Conservation (phyloP, 2,888 invertebrate species). For the Osmoderma eremita region DNA sequence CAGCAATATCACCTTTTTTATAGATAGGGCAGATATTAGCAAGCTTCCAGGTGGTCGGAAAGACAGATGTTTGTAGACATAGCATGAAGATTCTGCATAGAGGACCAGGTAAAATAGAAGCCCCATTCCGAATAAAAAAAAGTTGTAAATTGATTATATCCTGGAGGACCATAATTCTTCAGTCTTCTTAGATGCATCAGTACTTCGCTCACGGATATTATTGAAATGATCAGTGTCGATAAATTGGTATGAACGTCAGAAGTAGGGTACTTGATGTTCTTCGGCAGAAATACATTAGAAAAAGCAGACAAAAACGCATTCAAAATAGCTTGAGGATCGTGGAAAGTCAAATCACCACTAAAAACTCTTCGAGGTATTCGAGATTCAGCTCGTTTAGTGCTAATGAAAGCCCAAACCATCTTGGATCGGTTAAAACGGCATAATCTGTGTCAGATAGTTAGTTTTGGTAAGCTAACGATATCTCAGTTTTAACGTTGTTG, state of each 20-base stretch:
- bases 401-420: background rate
- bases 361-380: background rate
- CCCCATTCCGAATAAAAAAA: too few relatives aligned
- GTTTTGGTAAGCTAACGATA: too few relatives aligned
- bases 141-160: background rate
- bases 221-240: background rate
- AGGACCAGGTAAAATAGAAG: constrained; percentile 2
- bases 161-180: background rate
- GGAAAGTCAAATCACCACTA: background rate
- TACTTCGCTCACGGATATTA: background rate
- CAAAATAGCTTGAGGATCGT: background rate
- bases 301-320: background rate
- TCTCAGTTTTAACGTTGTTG: too few relatives aligned
- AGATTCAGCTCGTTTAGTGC: background rate
- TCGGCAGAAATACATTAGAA: background rate
- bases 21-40: too few relatives aligned
- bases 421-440: too few relatives aligned
- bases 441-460: too few relatives aligned
- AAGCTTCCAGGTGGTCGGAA: background rate
- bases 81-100: background rate
- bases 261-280: too few relatives aligned
- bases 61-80: constrained; percentile 1
- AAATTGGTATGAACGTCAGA: background rate
- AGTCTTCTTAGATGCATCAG: background rate
- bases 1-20: constrained; percentile 25